Percentiles rank a stretch among this genome's conserved stretches.
phyloP scores from a whole-genome alignment of 2,113 vertebrate species.

The Sphaerodactylus townsendi region DNA sequence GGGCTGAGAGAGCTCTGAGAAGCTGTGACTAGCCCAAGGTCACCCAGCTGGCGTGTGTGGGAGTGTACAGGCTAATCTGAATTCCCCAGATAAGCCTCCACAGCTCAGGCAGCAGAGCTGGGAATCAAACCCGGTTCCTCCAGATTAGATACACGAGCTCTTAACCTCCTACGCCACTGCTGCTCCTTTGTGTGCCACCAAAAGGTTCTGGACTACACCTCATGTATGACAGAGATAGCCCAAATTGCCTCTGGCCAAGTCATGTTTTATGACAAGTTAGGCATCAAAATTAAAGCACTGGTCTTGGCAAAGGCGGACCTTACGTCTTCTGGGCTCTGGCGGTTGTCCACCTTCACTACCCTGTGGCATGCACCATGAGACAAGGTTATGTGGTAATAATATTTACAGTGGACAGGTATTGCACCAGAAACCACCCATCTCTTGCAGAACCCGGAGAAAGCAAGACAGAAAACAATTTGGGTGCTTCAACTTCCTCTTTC shows the following conservation, averaged over 20 bases:
- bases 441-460: neutral
- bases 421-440: neutral
- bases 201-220: too few species aligned
- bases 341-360: neutral
- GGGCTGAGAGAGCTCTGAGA: too few species aligned
- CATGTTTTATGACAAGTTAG: neutral
- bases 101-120: too few species aligned
- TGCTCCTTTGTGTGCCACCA: neutral
- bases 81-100: too few species aligned
- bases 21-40: too few species aligned
- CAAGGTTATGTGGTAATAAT: neutral
- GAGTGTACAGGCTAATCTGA: too few species aligned
- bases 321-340: neutral
- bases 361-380: neutral
- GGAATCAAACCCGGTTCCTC: too few species aligned
- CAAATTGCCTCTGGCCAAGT: neutral
- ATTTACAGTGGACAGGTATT: neutral
- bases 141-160: too few species aligned
- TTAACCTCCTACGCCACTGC: too few species aligned
- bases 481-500: neutral
- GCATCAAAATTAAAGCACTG: neutral
- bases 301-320: neutral
- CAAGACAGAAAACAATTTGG: neutral
- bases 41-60: too few species aligned
- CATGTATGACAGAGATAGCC: neutral